Percentiles rank a stretch among this genome's conserved stretches.
Conservation (phyloP, 2,113 vertebrate species). For the Ammodytes marinus region DNA sequence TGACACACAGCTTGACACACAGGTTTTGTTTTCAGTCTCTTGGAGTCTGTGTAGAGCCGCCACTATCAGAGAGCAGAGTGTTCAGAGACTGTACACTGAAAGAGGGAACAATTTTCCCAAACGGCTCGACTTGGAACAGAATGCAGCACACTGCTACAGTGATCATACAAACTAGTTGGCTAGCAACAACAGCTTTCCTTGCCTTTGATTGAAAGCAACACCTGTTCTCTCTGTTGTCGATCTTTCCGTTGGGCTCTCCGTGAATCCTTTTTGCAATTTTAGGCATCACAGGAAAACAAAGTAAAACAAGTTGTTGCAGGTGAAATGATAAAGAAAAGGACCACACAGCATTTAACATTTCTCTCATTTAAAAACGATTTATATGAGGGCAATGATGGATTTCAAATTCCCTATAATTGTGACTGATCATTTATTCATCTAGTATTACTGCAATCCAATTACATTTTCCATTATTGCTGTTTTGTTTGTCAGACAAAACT, state of each 20-base stretch:
- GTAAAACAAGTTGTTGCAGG: background rate
- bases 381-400: background rate
- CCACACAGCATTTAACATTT: constrained; percentile 2
- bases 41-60: background rate
- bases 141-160: background rate
- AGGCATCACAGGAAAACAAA: background rate
- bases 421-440: background rate
- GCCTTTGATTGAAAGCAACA: background rate
- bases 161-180: constrained; percentile 7
- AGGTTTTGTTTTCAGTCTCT: background rate
- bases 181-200: background rate
- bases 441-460: background rate
- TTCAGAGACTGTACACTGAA: background rate
- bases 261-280: background rate
- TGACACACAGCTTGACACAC: background rate
- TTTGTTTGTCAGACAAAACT: background rate
- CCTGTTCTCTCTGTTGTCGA: background rate
- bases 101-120: background rate
- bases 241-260: background rate
- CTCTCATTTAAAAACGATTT: background rate
- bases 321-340: background rate
- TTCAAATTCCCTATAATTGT: background rate
- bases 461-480: constrained; percentile 1
- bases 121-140: background rate
- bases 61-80: background rate